These are phyloP conservation scores for Mamestra brassicae DNA, from an alignment of 2,888 invertebrate species.

Conservation along the genomic window DNA sequence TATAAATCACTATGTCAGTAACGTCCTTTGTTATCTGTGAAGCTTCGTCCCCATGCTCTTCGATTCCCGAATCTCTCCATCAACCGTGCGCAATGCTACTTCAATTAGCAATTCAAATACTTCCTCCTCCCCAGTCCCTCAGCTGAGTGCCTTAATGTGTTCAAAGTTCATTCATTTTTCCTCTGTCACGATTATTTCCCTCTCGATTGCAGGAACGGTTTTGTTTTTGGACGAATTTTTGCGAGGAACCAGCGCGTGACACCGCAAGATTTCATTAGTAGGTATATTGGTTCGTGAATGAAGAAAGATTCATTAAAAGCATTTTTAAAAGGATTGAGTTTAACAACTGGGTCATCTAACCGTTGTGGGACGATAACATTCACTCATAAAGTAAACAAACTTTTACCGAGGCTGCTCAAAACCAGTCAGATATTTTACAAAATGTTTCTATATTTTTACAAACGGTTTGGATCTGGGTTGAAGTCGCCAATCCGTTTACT, in stretches of 20 bases:
- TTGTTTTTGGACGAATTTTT: conserved; percentile 16
- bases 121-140: conserved; percentile 37
- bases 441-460: too few relatives aligned
- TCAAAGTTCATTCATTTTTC: conserved; percentile 54
- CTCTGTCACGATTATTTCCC: conserved; percentile 44
- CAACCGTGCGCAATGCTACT: conserved; percentile 59
- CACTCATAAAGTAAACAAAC: background rate
- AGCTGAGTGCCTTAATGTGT: conserved; percentile 60
- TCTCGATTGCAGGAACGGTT: conserved; percentile 30
- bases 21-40: background rate
- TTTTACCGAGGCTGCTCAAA: background rate
- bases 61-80: conserved; percentile 48
- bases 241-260: conserved; percentile 16
- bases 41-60: conserved; percentile 12
- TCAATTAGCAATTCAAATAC: conserved; percentile 81
- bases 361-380: background rate
- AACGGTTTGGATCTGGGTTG: background rate
- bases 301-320: background rate
- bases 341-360: background rate
- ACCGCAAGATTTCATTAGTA: conserved; percentile 30
- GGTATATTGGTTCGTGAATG: background rate
- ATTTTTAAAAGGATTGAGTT: background rate
- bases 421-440: background rate
- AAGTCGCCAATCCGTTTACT: background rate
- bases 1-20: background rate